Evolutionary conservation across 2,888 invertebrate species (phyloP).

Genomic region (Tridacna gigas): DNA sequence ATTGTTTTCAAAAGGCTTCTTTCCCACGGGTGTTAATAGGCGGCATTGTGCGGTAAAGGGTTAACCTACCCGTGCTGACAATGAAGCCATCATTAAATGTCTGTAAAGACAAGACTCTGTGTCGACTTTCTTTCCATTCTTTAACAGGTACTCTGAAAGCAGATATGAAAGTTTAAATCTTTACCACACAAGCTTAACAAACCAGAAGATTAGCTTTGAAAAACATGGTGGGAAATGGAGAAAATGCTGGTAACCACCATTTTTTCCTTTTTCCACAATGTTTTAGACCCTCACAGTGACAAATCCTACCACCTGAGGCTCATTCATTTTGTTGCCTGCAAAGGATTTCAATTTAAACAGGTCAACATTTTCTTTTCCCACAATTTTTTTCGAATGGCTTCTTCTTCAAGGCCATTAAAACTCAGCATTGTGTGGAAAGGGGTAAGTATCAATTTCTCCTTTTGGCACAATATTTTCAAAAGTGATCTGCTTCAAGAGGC

Average conservation of each 20-base stretch:
- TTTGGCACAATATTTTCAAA: no score
- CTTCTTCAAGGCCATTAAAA: neutral
- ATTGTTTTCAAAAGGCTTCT: slow-evolving; percentile 3
- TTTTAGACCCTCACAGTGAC: neutral
- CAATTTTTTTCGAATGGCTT: neutral
- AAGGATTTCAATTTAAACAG: no score
- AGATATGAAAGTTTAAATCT: neutral
- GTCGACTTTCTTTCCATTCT: slow-evolving; percentile 87
- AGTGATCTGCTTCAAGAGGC: no score
- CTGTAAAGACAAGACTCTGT: slow-evolving; percentile 87
- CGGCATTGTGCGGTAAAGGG: neutral
- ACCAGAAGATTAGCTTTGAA: neutral
- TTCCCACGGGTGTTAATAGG: no score
- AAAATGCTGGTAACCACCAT: neutral
- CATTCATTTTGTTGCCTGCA: no score
- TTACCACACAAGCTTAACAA: neutral
- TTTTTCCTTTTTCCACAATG: neutral
- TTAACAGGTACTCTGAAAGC: slow-evolving; percentile 73
- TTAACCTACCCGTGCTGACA: slow-evolving; percentile 86
- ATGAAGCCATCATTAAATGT: slow-evolving; percentile 87
- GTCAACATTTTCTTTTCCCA: neutral
- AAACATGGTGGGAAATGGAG: neutral
- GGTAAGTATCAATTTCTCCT: no score
- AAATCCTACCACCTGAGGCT: no score
- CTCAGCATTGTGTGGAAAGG: neutral